Conservation (phyloP, 2,113 vertebrate genomes). For the Hyperopisus bebe region DNA sequence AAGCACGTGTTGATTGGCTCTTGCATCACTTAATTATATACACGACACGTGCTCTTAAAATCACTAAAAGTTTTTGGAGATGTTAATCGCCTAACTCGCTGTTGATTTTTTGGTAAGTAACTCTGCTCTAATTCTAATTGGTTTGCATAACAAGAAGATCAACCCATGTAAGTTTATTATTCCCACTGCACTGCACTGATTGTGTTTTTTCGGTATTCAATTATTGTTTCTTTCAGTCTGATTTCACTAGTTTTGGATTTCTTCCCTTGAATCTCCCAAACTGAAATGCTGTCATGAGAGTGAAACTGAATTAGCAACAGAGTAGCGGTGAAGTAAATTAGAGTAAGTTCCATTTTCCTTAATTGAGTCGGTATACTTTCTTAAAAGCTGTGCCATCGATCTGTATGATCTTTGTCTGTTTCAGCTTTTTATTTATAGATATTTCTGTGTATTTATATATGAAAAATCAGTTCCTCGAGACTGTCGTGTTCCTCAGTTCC, state of each 20-base stretch:
- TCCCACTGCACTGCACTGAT: neutral
- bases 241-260: neutral
- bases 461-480: conserved; percentile 43
- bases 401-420: conserved; percentile 42
- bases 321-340: neutral
- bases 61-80: neutral
- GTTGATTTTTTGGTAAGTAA: neutral
- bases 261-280: neutral
- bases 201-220: neutral
- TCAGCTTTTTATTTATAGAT: conserved; percentile 33
- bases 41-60: neutral
- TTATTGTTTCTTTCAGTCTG: neutral
- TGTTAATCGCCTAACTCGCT: neutral
- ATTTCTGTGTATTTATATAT: conserved; percentile 49
- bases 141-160: neutral
- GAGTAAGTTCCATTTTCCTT: conserved; percentile 20
- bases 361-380: conserved; percentile 25
- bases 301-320: neutral
- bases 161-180: neutral
- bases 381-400: conserved; percentile 33
- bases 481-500: conserved; percentile 41
- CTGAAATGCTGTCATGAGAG: neutral
- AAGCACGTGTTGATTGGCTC: neutral
- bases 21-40: neutral
- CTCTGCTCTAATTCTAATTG: neutral